These are phyloP conservation scores for Rhagophthalmus giganteus DNA, from an alignment of 2,888 invertebrate species.

Conservation along the genomic window DNA sequence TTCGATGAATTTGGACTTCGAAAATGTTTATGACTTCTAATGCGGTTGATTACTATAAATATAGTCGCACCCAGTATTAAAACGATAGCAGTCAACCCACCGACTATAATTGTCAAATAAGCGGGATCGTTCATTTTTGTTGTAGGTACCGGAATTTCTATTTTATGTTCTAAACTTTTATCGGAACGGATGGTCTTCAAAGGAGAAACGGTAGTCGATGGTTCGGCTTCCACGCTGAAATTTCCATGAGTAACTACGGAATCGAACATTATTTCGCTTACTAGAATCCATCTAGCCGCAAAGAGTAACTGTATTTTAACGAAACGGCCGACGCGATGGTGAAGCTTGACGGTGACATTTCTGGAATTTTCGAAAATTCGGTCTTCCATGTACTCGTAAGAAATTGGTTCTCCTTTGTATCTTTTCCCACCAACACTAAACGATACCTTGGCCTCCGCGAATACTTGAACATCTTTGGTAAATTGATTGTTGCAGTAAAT, in stretches of 20 bases:
- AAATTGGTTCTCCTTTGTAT: slow-evolving; percentile 74
- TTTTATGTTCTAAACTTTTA: slow-evolving; percentile 55
- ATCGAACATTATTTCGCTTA: slow-evolving; percentile 87
- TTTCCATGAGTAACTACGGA: slow-evolving; percentile 77
- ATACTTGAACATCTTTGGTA: slow-evolving; percentile 82
- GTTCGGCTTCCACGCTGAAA: slow-evolving; percentile 69
- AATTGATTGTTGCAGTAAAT: slow-evolving; percentile 85
- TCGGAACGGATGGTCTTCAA: slow-evolving; percentile 58
- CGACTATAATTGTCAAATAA: slow-evolving; percentile 76
- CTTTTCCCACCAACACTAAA: slow-evolving; percentile 79
- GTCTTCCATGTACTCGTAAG: slow-evolving; percentile 73
- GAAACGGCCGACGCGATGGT: slow-evolving; percentile 78
- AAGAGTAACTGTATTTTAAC: slow-evolving; percentile 79
- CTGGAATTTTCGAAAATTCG: slow-evolving; percentile 78
- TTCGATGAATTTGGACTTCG: slow-evolving; percentile 70
- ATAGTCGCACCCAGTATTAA: slow-evolving; percentile 73
- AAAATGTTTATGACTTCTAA: slow-evolving; percentile 73
- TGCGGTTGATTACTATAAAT: slow-evolving; percentile 71
- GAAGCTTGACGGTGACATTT: slow-evolving; percentile 79
- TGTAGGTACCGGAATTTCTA: slow-evolving; percentile 67
- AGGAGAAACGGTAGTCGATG: slow-evolving; percentile 57
- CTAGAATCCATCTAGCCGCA: slow-evolving; percentile 84
- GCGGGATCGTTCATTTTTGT: slow-evolving; percentile 71
- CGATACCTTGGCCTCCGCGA: slow-evolving; percentile 74
- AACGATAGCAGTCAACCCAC: slow-evolving; percentile 74